Evolutionary conservation across 2,113 vertebrate genomes (phyloP).

Genomic region (Oriolus oriolus): DNA sequence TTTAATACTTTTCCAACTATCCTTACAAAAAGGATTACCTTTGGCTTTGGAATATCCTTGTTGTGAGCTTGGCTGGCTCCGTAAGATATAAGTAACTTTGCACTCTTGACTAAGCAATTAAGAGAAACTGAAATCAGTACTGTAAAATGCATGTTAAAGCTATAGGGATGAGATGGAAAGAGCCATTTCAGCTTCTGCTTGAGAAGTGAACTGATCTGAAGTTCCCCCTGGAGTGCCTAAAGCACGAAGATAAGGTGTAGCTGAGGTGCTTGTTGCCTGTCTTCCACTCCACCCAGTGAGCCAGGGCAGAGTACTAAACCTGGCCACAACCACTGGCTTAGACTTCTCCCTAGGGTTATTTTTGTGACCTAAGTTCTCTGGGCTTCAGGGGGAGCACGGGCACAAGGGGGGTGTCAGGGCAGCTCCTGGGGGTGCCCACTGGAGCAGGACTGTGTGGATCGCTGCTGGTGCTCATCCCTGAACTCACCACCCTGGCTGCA

Average conservation of each 20-base stretch:
- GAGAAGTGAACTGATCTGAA: neutral
- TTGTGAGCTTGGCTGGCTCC: neutral
- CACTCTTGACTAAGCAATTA: neutral
- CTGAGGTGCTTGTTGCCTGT: neutral
- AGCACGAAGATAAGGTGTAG: neutral
- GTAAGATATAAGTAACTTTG: neutral
- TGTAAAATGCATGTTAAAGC: neutral
- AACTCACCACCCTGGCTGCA: neutral
- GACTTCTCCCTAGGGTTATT: neutral
- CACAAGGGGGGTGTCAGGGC: neutral
- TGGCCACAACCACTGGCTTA: neutral
- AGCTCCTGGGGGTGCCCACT: neutral
- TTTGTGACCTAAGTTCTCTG: neutral
- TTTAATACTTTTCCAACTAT: neutral
- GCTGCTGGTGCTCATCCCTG: neutral
- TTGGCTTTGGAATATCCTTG: neutral
- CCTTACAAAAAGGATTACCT: neutral
- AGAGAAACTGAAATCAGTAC: neutral
- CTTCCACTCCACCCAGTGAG: neutral
- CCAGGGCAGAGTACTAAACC: neutral
- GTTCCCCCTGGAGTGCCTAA: neutral
- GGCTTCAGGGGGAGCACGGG: rapidly evolving
- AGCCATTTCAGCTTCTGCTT: neutral
- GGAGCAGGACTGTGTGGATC: neutral
- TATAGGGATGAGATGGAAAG: neutral